Evolutionary conservation across 2,113 vertebrate genomes (phyloP).

Genomic region (Lamprologus sp.): DNA sequence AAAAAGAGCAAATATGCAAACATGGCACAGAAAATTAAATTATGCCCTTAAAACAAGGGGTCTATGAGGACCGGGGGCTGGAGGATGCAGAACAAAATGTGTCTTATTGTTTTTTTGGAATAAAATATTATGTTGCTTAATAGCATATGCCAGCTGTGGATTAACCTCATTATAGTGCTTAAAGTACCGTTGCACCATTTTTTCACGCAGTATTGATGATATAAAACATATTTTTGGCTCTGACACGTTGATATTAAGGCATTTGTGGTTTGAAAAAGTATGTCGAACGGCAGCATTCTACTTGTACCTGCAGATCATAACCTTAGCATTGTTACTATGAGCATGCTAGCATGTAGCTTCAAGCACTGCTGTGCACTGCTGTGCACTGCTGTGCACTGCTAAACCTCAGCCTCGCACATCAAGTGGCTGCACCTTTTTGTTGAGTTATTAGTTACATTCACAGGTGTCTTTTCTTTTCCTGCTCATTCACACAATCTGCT

Average conservation of each 20-base stretch:
- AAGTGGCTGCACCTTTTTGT: neutral
- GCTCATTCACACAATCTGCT: conserved; percentile 1
- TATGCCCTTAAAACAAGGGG: neutral
- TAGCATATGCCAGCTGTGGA: neutral
- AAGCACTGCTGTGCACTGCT: neutral
- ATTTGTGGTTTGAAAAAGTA: neutral
- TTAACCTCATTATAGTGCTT: neutral
- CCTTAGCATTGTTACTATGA: neutral
- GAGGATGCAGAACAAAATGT: neutral
- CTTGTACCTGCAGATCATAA: neutral
- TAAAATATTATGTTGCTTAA: neutral
- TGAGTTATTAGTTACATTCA: conserved; percentile 24
- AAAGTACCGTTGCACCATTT: neutral
- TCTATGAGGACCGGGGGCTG: neutral
- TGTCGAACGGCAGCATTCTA: neutral
- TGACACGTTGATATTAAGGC: neutral
- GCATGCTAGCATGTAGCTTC: neutral
- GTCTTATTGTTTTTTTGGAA: neutral
- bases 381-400: neutral
- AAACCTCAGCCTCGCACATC: neutral
- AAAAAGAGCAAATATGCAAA: neutral
- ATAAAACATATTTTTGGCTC: neutral
- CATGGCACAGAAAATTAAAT: neutral
- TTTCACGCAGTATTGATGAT: neutral
- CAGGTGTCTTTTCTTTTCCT: neutral